A percentile compares a stretch with the other conserved stretches of the same genome.
Conservation (phyloP, 2,113 vertebrate genomes). For the Phalacrocorax pelagicus region DNA sequence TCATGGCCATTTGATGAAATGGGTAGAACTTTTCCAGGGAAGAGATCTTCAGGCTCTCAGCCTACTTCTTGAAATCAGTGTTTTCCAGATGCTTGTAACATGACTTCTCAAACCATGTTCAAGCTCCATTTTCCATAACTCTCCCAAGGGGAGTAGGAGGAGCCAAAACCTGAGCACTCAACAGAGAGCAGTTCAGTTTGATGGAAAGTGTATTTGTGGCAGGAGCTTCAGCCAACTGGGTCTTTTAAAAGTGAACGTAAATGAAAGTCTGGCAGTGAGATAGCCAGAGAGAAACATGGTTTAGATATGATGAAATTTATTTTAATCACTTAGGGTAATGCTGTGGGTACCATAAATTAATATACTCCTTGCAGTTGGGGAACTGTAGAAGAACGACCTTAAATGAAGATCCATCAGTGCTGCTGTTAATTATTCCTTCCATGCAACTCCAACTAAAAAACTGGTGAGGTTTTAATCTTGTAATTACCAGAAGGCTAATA, state of each 20-base stretch:
- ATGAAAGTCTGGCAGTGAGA: background rate
- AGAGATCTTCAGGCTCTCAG: background rate
- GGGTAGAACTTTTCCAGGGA: background rate
- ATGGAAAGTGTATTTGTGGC: background rate
- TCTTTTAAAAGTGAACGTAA: background rate
- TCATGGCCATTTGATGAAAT: background rate
- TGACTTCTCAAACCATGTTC: background rate
- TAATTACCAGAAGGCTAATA: constrained; percentile 24
- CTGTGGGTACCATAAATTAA: background rate
- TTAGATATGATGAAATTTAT: background rate
- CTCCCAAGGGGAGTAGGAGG: background rate
- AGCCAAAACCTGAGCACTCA: background rate
- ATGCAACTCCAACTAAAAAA: background rate
- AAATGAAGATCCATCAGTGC: background rate
- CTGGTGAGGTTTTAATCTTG: constrained; percentile 31
- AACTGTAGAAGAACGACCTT: background rate
- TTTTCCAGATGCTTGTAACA: background rate
- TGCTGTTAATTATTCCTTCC: constrained; percentile 27
- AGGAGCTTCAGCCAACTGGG: background rate
- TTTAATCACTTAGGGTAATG: background rate
- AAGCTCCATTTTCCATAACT: background rate
- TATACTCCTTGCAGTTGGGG: background rate
- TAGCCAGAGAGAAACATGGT: background rate
- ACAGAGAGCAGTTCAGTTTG: background rate
- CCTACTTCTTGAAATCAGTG: background rate